These are phyloP conservation scores for Acronicta leporina DNA, from an alignment of 2,888 invertebrate genomes.

Conservation along the genomic window DNA sequence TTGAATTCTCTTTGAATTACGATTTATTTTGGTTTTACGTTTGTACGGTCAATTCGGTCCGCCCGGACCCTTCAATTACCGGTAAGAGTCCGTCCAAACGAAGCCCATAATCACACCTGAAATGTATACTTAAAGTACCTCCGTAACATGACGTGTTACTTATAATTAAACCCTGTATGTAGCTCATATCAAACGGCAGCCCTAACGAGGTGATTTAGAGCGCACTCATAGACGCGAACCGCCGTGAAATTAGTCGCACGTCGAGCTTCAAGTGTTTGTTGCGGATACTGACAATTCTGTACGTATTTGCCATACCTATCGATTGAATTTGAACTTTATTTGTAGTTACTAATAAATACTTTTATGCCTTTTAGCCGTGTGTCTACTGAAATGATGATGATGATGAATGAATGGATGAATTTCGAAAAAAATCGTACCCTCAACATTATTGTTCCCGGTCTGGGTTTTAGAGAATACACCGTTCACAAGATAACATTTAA, in stretches of 20 bases:
- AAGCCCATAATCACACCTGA: not conserved
- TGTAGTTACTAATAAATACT: not conserved
- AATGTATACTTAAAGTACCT: not conserved
- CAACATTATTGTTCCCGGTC: no score
- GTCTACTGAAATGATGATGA: no score
- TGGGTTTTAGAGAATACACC: no score
- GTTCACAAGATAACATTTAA: no score
- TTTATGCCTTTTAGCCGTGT: no score
- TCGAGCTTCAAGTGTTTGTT: slow-evolving; percentile 30
- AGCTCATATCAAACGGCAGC: slow-evolving; percentile 56
- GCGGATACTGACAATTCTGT: slow-evolving; percentile 38
- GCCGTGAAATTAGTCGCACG: slow-evolving; percentile 71
- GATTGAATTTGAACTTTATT: not conserved
- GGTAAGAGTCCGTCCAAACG: no score
- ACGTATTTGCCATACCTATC: not conserved
- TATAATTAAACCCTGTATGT: slow-evolving; percentile 47
- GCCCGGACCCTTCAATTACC: no score
- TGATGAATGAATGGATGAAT: no score
- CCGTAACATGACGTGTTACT: slow-evolving; percentile 13
- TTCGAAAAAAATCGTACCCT: no score
- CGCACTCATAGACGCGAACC: slow-evolving; percentile 61
- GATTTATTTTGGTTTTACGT: no score
- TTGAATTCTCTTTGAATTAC: no score
- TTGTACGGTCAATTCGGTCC: no score
- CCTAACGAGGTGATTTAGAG: slow-evolving; percentile 63